Conservation (phyloP, 2,113 vertebrate species). For the Taxidea taxus region DNA sequence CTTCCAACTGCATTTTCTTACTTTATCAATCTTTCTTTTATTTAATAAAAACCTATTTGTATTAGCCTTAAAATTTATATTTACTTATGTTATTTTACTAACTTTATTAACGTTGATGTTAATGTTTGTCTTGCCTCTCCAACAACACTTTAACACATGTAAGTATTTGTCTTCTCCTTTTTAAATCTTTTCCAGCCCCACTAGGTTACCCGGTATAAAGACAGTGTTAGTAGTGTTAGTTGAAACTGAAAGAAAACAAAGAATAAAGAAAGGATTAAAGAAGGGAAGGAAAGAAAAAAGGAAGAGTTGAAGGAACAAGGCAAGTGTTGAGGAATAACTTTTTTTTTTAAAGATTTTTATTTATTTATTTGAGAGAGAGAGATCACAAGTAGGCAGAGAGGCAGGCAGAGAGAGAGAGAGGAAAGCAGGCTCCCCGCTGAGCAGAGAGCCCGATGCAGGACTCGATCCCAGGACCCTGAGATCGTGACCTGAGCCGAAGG, state of each 20-base stretch:
- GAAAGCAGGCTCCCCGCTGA: too few species aligned
- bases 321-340: background rate
- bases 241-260: background rate
- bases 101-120: background rate
- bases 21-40: background rate
- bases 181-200: background rate
- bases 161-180: background rate
- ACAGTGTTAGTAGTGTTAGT: background rate
- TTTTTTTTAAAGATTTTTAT: too few species aligned
- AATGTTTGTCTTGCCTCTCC: background rate
- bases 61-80: background rate
- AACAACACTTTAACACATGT: background rate
- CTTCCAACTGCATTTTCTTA: background rate
- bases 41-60: background rate
- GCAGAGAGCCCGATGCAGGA: too few species aligned
- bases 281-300: background rate
- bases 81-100: background rate
- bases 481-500: too few species aligned
- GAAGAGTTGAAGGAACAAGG: background rate
- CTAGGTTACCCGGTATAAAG: background rate
- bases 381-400: too few species aligned
- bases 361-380: too few species aligned
- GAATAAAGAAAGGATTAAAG: background rate
- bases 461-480: too few species aligned
- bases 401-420: too few species aligned